phyloP scores from a whole-genome alignment of 2,888 invertebrate genomes.

The Sympetrum striolatum region DNA sequence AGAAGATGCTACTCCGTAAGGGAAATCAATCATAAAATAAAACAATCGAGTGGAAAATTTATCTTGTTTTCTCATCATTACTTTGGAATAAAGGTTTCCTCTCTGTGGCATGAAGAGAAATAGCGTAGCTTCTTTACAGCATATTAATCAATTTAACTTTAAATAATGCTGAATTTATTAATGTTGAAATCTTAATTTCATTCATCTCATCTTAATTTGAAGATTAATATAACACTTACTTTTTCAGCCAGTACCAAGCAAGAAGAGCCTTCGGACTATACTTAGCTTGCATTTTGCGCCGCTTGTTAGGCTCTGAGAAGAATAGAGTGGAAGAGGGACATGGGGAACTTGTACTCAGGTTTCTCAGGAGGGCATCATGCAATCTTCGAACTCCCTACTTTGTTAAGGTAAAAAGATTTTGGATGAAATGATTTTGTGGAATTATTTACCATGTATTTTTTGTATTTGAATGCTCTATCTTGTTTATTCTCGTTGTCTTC shows the following conservation, averaged over 20 bases:
- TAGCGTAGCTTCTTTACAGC: too few species aligned
- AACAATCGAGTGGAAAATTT: too few species aligned
- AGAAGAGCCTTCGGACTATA: slow-evolving; percentile 81
- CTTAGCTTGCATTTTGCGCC: slow-evolving; percentile 74
- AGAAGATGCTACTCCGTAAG: too few species aligned
- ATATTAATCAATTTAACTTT: too few species aligned
- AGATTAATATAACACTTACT: neutral
- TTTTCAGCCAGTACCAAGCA: slow-evolving; percentile 66
- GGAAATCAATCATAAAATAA: too few species aligned
- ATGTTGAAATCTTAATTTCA: neutral
- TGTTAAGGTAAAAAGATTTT: slow-evolving; percentile 62
- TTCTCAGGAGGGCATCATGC: slow-evolving; percentile 75
- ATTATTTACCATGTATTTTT: too few species aligned
- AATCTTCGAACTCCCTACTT: slow-evolving; percentile 74
- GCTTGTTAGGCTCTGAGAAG: slow-evolving; percentile 58
- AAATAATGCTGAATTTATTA: too few species aligned
- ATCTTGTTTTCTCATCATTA: too few species aligned
- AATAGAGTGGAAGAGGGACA: slow-evolving; percentile 63
- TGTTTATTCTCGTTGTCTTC: too few species aligned
- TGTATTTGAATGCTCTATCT: too few species aligned
- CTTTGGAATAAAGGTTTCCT: too few species aligned
- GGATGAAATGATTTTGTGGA: neutral
- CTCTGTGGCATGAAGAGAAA: too few species aligned
- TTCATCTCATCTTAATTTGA: neutral
- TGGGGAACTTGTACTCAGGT: slow-evolving; percentile 75